These are phyloP conservation scores for Aleiodes leptofemur DNA, from an alignment of 2,888 invertebrate genomes.

Conservation along the genomic window DNA sequence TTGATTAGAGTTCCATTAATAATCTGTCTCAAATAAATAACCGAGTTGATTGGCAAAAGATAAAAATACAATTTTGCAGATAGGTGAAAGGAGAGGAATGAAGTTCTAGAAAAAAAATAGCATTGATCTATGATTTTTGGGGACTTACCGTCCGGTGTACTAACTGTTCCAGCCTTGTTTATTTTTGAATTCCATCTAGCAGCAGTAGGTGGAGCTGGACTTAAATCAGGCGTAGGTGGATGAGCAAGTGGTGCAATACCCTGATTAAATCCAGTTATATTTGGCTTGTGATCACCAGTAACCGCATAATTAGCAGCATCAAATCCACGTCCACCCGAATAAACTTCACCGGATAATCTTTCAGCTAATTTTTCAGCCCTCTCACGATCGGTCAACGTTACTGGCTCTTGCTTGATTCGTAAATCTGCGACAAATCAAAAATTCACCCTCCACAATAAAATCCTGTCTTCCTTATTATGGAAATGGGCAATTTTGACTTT, in stretches of 20 bases:
- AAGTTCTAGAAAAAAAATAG: too few species aligned
- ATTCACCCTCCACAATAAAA: not conserved
- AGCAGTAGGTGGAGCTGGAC: constrained; percentile 73
- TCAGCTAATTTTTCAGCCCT: constrained; percentile 71
- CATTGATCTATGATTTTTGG: too few species aligned
- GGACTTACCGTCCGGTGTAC: constrained; percentile 88
- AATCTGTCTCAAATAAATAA: not conserved
- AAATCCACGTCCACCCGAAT: constrained; percentile 70
- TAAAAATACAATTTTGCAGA: not conserved
- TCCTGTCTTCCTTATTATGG: too few species aligned
- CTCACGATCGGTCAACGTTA: constrained; percentile 75
- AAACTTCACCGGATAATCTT: constrained; percentile 68
- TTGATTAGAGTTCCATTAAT: not conserved
- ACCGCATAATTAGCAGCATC: constrained; percentile 70
- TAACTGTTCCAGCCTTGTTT: constrained; percentile 86
- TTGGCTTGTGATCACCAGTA: constrained; percentile 61
- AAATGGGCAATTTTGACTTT: too few species aligned
- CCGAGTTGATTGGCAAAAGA: constrained; percentile 51
- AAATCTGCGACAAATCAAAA: constrained; percentile 63
- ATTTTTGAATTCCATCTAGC: constrained; percentile 79
- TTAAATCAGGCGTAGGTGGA: constrained; percentile 76
- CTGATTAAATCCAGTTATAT: constrained; percentile 61
- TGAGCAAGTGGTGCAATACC: constrained; percentile 74
- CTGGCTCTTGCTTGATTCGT: constrained; percentile 79
- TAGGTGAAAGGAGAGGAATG: too few species aligned